Conservation (phyloP, 2,888 invertebrate genomes). For the Schizotus pectinicornis region DNA sequence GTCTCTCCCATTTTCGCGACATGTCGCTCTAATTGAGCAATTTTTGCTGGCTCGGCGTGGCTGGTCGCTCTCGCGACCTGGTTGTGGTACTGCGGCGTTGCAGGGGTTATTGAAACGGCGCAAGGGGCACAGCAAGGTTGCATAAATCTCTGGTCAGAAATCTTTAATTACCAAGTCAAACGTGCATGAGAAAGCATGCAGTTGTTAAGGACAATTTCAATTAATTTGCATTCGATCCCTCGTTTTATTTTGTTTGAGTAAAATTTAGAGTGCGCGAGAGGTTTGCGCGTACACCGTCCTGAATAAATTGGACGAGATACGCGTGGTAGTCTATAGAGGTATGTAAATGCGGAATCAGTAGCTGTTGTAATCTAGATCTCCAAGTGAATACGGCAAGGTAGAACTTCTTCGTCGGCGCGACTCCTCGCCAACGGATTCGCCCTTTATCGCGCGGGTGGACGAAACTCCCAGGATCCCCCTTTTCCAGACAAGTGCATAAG, state of each 20-base stretch:
- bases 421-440: conserved; percentile 3
- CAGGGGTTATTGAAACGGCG: not conserved
- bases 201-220: conserved; percentile 54
- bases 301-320: conserved; percentile 50
- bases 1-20: too few species aligned
- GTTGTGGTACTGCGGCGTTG: not conserved
- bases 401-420: too few species aligned
- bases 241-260: conserved; percentile 48
- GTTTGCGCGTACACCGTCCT: conserved; percentile 45
- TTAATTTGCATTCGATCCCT: conserved; percentile 55
- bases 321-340: conserved; percentile 51
- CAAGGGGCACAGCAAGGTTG: not conserved
- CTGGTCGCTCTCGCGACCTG: too few species aligned
- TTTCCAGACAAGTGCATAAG: conserved; percentile 42
- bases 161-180: conserved; percentile 46
- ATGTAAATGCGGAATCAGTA: conserved; percentile 56
- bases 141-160: conserved; percentile 11
- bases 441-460: not conserved
- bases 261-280: conserved; percentile 54
- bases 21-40: too few species aligned
- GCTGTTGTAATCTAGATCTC: conserved; percentile 54
- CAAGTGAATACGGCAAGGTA: conserved; percentile 30
- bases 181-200: conserved; percentile 48
- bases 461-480: conserved; percentile 1
- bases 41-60: too few species aligned